Base-by-base conservation (phyloP, 2,888 invertebrate species). In the Synanthedon tipuliformis region DNA sequence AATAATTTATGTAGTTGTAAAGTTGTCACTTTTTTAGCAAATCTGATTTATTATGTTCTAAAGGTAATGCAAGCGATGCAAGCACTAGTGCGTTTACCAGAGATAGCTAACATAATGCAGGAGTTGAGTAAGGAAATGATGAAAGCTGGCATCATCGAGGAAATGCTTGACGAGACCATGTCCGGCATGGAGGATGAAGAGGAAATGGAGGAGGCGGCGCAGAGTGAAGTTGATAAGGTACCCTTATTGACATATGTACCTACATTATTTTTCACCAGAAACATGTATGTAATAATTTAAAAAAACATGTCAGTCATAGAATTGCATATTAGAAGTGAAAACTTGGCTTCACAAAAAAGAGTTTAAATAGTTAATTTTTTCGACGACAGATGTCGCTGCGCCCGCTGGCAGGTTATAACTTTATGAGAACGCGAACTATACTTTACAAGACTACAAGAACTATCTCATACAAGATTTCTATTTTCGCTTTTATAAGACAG, bases 91-190 rank as follows among this genome's bases (percentile, higher is more conserved):
- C 92, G 94, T 61, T 90, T 98, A 13, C 97, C 98, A 0, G 99
- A 99, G 80, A 92, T 99, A 3, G 95, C 97, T 0, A 93, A 93
- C 48, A 97, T 97, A 0, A 99, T 99, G 99, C 93, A 96, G 68
- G 98, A 98, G 62, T 89, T 99, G 88, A 98, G 98, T 2, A 97
- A 95, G 72, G 99, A 99, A 89, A 99, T 99, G 99, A 99, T 97
- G 96, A 95, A 93, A 78, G 97, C 98, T 0, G 99, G 99, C 15
- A 98, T 99, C 56, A 96, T 99, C 53, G 99, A 99, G 76, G 99
- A 99, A 84, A 98, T 99, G 98, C 87, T 99, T 48, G 98, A 99
- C 61, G 99, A 99, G 73, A 97, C 98, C 40, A 94, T 99, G 92
- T 97, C 98, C 57, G 89, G 91, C 4, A 91, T 98, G 59, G 97